These are phyloP conservation scores for Pipistrellus nathusii DNA, from an alignment of 2,797 vertebrate species.

Conservation along the genomic window DNA sequence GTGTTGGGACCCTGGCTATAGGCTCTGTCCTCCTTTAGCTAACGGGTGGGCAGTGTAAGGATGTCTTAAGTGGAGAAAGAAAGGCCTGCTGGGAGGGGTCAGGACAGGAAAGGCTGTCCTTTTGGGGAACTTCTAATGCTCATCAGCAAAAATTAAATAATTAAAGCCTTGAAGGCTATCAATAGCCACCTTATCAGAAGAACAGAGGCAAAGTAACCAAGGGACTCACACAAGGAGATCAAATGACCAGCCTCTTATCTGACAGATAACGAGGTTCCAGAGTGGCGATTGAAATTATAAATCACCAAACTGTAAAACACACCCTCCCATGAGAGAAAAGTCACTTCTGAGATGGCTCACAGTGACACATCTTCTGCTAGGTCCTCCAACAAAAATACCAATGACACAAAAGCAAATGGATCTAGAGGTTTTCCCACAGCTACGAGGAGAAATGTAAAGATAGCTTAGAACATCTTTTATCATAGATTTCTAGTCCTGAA, in stretches of 20 bases:
- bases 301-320: conserved; percentile 21
- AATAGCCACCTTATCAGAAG: conserved; percentile 82
- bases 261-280: neutral
- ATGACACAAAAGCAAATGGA: conserved; percentile 4
- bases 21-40: neutral
- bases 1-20: neutral
- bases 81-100: neutral
- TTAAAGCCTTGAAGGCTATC: conserved; percentile 71
- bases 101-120: conserved; percentile 9
- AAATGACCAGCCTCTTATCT: conserved; percentile 40
- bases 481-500: neutral
- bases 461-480: neutral
- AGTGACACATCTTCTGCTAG: neutral
- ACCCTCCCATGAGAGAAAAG: neutral
- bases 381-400: neutral
- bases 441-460: conserved; percentile 27
- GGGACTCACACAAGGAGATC: neutral
- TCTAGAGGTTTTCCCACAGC: neutral
- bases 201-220: conserved; percentile 59
- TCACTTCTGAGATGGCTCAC: neutral
- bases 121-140: conserved; percentile 59
- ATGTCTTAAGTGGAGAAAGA: neutral
- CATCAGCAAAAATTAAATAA: conserved; percentile 66
- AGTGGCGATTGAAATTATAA: neutral
- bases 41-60: neutral